Base-by-base conservation (phyloP, 2,113 vertebrate species). In the Barnardius zonarius region DNA sequence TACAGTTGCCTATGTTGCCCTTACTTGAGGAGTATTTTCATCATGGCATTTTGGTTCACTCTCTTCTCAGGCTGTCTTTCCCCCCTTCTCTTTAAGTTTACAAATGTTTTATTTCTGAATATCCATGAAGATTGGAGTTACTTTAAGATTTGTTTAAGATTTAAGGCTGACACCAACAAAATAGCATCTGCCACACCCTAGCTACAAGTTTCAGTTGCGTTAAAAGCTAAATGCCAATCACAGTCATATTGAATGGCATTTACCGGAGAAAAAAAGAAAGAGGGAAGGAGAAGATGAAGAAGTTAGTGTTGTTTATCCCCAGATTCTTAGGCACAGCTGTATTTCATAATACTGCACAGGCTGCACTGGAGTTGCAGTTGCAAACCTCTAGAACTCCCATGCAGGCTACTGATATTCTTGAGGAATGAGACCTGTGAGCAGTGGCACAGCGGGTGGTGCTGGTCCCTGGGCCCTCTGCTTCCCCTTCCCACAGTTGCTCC, bases 401-500 rank as follows among this genome's bases (percentile, higher is more conserved):
- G 6, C 9, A 30, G 48, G 39, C n/a, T 31, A 6, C 37, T 24
- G 64, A 30, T 46, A 0, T 14, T 22, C 22, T 11, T 54, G 33
- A 30, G 55, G 59, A 55, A 20, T 5, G 41, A 49, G 13, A 28
- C 70, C 43, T 33, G 15, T 22, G 43, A 88, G 62, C 37, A 54
- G 33, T 1, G 28, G 20, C 2, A 5, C 5, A 61, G 37, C 0
- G 0, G 7, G 7, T 17, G 8, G 3, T 4, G 0, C 11, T 28
- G 6, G 11, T 11, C 24, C 15, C 43, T 10, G 61, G 28, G 23
- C 20, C 28, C 48, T 51, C 81, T 12, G 30, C 33, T 55, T 48
- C 33, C 19, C 17, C 15, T 17, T 62, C 1, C 0, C 17, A 9
- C 20, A 37, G 11, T 43, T n/a, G 13, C 57, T 41, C 1, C 5